These are phyloP conservation scores for Merluccius polli DNA, from an alignment of 2,797 vertebrate genomes.

Conservation along the genomic window DNA sequence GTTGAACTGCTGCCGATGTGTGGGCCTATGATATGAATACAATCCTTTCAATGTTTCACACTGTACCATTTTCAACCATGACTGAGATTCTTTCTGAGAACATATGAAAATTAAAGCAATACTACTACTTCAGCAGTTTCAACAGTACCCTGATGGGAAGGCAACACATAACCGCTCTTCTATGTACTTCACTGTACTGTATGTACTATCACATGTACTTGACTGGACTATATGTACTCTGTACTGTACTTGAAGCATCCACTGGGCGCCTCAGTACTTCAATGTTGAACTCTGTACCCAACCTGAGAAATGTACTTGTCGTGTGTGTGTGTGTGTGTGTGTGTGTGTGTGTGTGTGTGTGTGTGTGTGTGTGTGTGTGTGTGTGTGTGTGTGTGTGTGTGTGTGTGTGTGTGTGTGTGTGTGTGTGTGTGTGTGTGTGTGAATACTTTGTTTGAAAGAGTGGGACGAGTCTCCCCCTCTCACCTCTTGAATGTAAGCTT, in stretches of 20 bases:
- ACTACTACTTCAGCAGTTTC: neutral
- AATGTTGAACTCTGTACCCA: neutral
- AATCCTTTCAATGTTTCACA: neutral
- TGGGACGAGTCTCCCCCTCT: slow-evolving; percentile 26
- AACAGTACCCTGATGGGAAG: neutral
- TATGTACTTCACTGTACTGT: neutral
- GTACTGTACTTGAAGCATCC: neutral
- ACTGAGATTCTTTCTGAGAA: neutral
- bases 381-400: slow-evolving; percentile 20
- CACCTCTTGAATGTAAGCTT: slow-evolving; percentile 64
- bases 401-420: slow-evolving; percentile 6
- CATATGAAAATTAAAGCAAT: neutral
- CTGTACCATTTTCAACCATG: neutral
- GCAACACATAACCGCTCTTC: neutral
- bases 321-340: neutral
- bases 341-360: slow-evolving; percentile 27
- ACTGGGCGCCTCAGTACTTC: neutral
- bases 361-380: slow-evolving; percentile 2
- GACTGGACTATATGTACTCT: neutral
- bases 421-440: slow-evolving; percentile 18
- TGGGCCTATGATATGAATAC: neutral
- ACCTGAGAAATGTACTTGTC: neutral
- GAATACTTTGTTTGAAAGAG: slow-evolving; percentile 38
- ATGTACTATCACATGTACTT: neutral
- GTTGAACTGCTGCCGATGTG: neutral